Evolutionary conservation across 2,113 vertebrate genomes (phyloP).

Genomic region (Acrocephalus kingi): DNA sequence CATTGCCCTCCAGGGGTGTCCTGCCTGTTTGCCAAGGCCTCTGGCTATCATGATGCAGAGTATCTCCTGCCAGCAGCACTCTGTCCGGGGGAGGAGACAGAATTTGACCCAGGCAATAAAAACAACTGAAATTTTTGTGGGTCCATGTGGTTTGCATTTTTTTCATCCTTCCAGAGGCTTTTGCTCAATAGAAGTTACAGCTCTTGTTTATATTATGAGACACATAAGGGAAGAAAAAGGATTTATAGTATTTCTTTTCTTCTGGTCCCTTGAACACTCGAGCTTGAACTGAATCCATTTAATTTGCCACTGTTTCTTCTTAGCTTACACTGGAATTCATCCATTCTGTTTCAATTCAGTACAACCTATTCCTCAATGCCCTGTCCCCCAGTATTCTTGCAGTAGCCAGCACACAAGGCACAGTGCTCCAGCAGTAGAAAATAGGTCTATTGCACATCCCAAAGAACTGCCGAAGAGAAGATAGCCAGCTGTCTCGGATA

Average conservation of each 20-base stretch:
- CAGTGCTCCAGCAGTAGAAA: not conserved
- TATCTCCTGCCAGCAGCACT: not conserved
- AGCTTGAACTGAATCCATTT: not conserved
- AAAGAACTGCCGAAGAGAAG: constrained; percentile 30
- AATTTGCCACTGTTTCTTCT: not conserved
- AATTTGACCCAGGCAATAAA: not conserved
- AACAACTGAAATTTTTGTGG: not conserved
- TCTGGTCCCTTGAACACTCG: not conserved
- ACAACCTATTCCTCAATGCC: not conserved
- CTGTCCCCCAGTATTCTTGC: not conserved
- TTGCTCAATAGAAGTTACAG: not conserved
- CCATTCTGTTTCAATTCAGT: not conserved
- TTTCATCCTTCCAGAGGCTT: not conserved
- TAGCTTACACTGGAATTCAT: not conserved
- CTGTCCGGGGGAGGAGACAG: not conserved
- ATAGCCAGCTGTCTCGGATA: constrained; percentile 42
- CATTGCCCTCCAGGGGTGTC: not conserved
- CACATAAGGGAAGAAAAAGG: not conserved
- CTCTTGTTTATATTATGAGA: not conserved
- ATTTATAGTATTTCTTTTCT: not conserved
- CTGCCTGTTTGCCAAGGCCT: not conserved
- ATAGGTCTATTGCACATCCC: not conserved
- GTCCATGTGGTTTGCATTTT: not conserved
- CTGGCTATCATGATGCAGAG: not conserved
- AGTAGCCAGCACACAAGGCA: not conserved